These are phyloP conservation scores for Lytechinus variegatus DNA, from an alignment of 35 echinoderm and acorn worm genomes.

Conservation along the genomic window DNA sequence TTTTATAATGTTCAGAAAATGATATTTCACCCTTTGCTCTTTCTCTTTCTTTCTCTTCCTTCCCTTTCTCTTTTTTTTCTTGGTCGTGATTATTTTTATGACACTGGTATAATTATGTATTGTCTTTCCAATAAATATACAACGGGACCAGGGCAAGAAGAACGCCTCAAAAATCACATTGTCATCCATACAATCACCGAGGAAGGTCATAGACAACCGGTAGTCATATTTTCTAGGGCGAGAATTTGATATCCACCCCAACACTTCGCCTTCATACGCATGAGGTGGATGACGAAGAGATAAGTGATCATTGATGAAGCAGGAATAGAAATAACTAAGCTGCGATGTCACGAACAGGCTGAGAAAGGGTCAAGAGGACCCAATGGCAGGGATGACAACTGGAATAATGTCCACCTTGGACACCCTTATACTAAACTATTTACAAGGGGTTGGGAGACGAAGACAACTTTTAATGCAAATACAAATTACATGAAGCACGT, in stretches of 20 bases:
- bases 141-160: too few relatives aligned
- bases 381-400: not conserved
- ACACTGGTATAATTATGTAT: too few relatives aligned
- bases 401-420: constrained; percentile 3
- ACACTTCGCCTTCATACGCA: not conserved
- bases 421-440: not conserved
- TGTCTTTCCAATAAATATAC: too few relatives aligned
- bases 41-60: too few relatives aligned
- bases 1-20: too few relatives aligned
- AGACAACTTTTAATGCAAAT: too few relatives aligned
- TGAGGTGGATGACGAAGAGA: not conserved
- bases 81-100: too few relatives aligned
- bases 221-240: not conserved
- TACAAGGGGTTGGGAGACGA: not conserved
- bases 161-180: too few relatives aligned
- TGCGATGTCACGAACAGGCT: constrained; percentile 31
- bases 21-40: too few relatives aligned
- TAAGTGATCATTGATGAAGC: not conserved
- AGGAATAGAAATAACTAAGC: constrained; percentile 16
- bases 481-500: too few relatives aligned
- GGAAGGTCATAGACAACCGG: not conserved
- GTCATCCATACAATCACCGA: too few relatives aligned
- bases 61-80: too few relatives aligned
- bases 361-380: constrained; percentile 11
- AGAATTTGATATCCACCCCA: constrained; percentile 31